A percentile compares a stretch with the other conserved stretches of the same genome.
Evolutionary conservation across 2,113 vertebrate genomes (phyloP).

Genomic region (Neoarius graeffei): DNA sequence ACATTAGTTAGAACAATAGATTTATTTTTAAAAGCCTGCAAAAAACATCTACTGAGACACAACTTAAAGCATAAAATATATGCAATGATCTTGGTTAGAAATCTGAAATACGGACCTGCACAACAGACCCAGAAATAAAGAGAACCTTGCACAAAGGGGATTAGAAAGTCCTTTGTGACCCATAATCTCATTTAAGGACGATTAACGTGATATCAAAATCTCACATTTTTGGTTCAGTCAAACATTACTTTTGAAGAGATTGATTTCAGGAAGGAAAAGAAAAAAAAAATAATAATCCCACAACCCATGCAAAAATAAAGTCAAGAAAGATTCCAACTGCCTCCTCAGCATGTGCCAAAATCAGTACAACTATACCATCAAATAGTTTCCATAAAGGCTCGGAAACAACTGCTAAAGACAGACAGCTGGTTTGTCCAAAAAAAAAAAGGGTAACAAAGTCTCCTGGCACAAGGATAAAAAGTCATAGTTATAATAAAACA

Average conservation of each 20-base stretch:
- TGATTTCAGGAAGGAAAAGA: conserved; percentile 75
- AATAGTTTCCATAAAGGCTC: neutral
- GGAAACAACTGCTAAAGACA: neutral
- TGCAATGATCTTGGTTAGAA: conserved; percentile 41
- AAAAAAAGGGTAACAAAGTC: conserved; percentile 30
- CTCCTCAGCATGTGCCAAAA: conserved; percentile 15
- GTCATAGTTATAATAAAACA: conserved; percentile 45
- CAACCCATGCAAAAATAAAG: conserved; percentile 17
- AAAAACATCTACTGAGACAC: conserved; percentile 20
- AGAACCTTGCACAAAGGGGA: conserved; percentile 32
- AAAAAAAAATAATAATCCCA: conserved; percentile 35
- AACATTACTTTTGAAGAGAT: conserved; percentile 69
- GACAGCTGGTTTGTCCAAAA: conserved; percentile 36
- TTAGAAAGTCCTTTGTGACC: conserved; percentile 1
- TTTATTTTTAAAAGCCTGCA: conserved; percentile 16
- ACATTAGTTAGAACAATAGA: conserved; percentile 58
- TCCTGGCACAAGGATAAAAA: conserved; percentile 50
- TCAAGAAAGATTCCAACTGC: conserved; percentile 8
- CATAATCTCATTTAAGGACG: conserved; percentile 36
- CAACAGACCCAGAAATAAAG: conserved; percentile 41
- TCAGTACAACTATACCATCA: neutral
- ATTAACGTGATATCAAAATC: conserved; percentile 21
- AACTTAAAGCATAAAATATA: conserved; percentile 46
- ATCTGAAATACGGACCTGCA: conserved; percentile 35
- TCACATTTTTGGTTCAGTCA: conserved; percentile 89